Conservation (phyloP, 1,140 invertebrate species). For the Papilio dardanus region DNA sequence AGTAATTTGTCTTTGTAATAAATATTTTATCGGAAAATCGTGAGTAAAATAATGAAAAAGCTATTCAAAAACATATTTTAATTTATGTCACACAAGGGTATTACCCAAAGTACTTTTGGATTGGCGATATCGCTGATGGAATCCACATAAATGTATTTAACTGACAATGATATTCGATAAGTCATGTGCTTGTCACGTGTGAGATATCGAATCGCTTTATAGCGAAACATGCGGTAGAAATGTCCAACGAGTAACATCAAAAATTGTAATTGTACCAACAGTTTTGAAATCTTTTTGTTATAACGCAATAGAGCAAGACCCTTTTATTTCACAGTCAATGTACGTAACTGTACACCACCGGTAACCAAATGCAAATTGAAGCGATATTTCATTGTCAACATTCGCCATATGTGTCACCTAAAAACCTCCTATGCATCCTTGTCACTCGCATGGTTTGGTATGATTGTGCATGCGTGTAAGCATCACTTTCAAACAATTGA, state of each 20-base stretch:
- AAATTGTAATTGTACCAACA: background rate
- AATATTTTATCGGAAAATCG: background rate
- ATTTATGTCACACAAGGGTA: background rate
- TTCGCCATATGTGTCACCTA: constrained; percentile 31
- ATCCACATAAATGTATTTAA: too few species aligned
- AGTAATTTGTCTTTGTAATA: background rate
- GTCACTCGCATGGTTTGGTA: constrained; percentile 7
- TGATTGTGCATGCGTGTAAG: constrained; percentile 29
- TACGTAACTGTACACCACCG: constrained; percentile 35
- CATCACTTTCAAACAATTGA: constrained; percentile 8
- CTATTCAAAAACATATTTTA: background rate
- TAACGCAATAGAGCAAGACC: constrained; percentile 3
- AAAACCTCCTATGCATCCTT: constrained; percentile 30
- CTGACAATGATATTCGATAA: too few species aligned
- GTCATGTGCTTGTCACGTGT: too few species aligned
- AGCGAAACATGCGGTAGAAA: background rate
- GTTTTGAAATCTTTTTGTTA: background rate
- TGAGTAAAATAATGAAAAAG: background rate
- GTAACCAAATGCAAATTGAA: constrained; percentile 35
- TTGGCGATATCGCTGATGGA: too few species aligned
- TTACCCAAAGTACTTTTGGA: too few species aligned
- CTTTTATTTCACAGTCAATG: constrained; percentile 27
- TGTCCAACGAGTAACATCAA: background rate
- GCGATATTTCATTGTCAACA: constrained; percentile 34
- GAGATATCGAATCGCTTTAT: too few species aligned